Evolutionary conservation across 2,888 invertebrate species (phyloP).

Genomic region (Trissoscelio sp.): DNA sequence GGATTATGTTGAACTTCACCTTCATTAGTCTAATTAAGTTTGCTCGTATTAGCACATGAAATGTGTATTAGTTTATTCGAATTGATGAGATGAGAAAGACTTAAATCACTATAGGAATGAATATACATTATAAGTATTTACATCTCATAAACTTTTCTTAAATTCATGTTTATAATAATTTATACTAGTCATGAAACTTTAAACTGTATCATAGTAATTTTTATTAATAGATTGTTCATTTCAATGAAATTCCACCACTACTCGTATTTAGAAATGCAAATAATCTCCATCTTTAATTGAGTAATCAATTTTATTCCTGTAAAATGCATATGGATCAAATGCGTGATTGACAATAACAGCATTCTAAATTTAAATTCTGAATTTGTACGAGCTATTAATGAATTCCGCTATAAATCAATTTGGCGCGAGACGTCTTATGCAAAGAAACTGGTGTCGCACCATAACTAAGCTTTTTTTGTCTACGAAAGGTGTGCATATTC

Average conservation of each 20-base stretch:
- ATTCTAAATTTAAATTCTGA: conserved; percentile 10
- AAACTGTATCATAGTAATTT: too few relatives aligned
- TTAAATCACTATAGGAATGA: too few relatives aligned
- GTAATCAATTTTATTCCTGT: conserved; percentile 24
- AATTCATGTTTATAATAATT: too few relatives aligned
- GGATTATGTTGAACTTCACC: too few relatives aligned
- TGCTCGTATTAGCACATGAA: too few relatives aligned
- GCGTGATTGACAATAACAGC: conserved; percentile 35
- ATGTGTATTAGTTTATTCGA: too few relatives aligned
- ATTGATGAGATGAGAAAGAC: too few relatives aligned
- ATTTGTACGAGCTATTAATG: conserved; percentile 15
- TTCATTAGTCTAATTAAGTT: too few relatives aligned
- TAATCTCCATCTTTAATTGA: conserved; percentile 30
- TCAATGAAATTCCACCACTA: conserved; percentile 19
- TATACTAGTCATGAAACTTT: too few relatives aligned
- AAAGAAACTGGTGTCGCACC: neutral
- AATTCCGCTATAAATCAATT: conserved; percentile 28
- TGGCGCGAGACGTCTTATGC: conserved; percentile 16
- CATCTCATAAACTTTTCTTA: too few relatives aligned
- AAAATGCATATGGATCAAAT: conserved; percentile 28
- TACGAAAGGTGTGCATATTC: conserved; percentile 4
- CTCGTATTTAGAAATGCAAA: conserved; percentile 37
- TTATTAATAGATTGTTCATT: too few relatives aligned
- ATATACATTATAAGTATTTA: too few relatives aligned
- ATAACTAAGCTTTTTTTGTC: neutral